Evolutionary conservation across 2,888 invertebrate genomes (phyloP).

Genomic region (Thalpophila matura): DNA sequence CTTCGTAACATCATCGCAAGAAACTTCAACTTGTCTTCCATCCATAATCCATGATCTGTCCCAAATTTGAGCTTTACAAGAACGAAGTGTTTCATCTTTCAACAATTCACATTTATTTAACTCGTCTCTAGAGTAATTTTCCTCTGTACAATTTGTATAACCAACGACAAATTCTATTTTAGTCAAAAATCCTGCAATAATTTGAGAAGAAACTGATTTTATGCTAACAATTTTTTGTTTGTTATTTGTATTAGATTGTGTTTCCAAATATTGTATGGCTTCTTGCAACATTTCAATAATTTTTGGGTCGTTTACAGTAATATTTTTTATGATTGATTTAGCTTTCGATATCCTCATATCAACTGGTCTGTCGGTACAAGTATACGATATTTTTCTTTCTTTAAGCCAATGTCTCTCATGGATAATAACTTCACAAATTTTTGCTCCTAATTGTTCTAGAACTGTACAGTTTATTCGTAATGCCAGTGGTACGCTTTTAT

Average conservation of each 20-base stretch:
- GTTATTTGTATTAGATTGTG: constrained; percentile 75
- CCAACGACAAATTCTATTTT: constrained; percentile 91
- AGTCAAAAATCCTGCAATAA: constrained; percentile 90
- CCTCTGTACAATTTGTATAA: constrained; percentile 88
- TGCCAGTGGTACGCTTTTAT: constrained; percentile 67
- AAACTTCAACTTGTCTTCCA: constrained; percentile 79
- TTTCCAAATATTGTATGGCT: constrained; percentile 81
- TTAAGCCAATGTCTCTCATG: constrained; percentile 74
- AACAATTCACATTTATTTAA: constrained; percentile 73
- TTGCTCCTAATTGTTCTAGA: constrained; percentile 71
- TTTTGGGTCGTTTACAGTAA: constrained; percentile 68
- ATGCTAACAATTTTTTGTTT: constrained; percentile 82
- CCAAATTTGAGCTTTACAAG: constrained; percentile 85
- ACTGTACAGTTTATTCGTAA: constrained; percentile 73
- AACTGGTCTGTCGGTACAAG: constrained; percentile 73
- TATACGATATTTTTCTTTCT: constrained; percentile 73
- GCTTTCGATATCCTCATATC: constrained; percentile 70
- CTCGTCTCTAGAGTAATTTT: constrained; percentile 61
- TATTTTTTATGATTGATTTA: constrained; percentile 50
- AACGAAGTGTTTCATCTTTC: constrained; percentile 70
- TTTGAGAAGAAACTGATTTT: constrained; percentile 83
- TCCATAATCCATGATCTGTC: constrained; percentile 91
- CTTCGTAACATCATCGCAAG: constrained; percentile 67
- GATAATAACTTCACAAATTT: constrained; percentile 77
- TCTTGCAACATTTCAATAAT: constrained; percentile 77